Conservation (phyloP, 1,140 invertebrate genomes). For the Drosophila pseudoobscura region DNA sequence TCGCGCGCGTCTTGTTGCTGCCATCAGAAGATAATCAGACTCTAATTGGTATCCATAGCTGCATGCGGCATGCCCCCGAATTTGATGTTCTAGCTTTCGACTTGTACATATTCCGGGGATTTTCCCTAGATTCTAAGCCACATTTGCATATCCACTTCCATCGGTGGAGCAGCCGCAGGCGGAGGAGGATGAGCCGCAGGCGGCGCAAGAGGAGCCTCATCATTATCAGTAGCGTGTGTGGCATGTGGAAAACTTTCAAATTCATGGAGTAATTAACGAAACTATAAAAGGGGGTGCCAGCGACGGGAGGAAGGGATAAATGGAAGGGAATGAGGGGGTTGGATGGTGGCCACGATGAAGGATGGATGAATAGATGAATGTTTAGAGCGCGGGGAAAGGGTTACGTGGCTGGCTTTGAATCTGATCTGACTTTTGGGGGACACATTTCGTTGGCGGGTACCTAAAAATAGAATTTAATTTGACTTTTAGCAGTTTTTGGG, state of each 20-base stretch:
- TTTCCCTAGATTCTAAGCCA: background rate
- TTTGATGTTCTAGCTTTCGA: slow-evolving; percentile 37
- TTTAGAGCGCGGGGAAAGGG: slow-evolving; percentile 5
- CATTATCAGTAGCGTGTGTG: slow-evolving; percentile 30
- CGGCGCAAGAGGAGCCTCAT: background rate
- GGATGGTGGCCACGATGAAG: background rate
- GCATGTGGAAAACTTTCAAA: slow-evolving; percentile 55
- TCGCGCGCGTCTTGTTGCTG: slow-evolving; percentile 12
- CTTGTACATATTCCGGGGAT: background rate
- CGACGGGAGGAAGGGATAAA: background rate
- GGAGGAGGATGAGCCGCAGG: background rate
- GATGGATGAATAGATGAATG: background rate
- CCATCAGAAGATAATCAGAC: slow-evolving; percentile 27
- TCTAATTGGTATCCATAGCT: slow-evolving; percentile 54
- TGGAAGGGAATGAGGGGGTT: no score
- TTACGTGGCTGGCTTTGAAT: background rate
- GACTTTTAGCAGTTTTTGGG: slow-evolving; percentile 39
- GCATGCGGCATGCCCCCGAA: slow-evolving; percentile 28
- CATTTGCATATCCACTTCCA: slow-evolving; percentile 54
- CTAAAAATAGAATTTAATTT: slow-evolving; percentile 59
- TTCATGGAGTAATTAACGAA: slow-evolving; percentile 56
- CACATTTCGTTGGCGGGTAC: slow-evolving; percentile 24
- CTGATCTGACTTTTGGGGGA: background rate
- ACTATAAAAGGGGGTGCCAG: slow-evolving; percentile 1
- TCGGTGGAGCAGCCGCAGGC: slow-evolving; percentile 2